Evolutionary conservation across 2,888 invertebrate genomes (phyloP).

Genomic region (Drosophila engyochracea): DNA sequence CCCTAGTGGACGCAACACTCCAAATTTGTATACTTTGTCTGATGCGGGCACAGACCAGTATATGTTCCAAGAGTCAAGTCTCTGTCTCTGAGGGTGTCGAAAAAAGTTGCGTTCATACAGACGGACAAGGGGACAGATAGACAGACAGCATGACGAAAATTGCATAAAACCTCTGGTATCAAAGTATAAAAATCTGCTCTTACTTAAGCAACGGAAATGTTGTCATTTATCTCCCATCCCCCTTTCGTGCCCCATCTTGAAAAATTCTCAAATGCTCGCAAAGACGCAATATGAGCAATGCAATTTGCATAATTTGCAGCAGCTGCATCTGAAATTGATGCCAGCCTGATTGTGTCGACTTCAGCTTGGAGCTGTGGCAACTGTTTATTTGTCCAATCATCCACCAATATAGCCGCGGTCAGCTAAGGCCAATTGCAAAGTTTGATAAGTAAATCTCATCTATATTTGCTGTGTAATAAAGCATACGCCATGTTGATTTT

Average conservation of each 20-base stretch:
- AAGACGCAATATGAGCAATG: conserved; percentile 24
- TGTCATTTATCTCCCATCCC: neutral
- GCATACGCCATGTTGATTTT: conserved; percentile 29
- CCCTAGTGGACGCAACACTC: no score
- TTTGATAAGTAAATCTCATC: neutral
- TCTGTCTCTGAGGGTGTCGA: no score
- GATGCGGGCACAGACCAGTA: no score
- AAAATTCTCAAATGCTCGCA: conserved; percentile 21
- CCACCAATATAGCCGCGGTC: conserved; percentile 4
- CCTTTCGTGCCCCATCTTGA: neutral
- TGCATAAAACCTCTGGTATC: no score
- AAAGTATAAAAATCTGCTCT: neutral
- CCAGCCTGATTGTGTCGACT: conserved; percentile 32
- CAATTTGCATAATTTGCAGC: conserved; percentile 48
- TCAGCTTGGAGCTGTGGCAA: conserved; percentile 16
- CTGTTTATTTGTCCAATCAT: conserved; percentile 38
- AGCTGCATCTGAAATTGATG: conserved; percentile 34
- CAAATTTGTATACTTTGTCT: no score
- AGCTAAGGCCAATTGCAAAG: conserved; percentile 4
- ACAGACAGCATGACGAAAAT: no score
- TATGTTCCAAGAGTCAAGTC: no score
- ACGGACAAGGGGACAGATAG: no score
- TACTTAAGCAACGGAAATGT: neutral
- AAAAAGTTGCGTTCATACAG: no score
- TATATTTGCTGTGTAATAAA: conserved; percentile 17